Base-by-base conservation (phyloP, 2,797 vertebrate genomes). In the Silurus aristotelis region DNA sequence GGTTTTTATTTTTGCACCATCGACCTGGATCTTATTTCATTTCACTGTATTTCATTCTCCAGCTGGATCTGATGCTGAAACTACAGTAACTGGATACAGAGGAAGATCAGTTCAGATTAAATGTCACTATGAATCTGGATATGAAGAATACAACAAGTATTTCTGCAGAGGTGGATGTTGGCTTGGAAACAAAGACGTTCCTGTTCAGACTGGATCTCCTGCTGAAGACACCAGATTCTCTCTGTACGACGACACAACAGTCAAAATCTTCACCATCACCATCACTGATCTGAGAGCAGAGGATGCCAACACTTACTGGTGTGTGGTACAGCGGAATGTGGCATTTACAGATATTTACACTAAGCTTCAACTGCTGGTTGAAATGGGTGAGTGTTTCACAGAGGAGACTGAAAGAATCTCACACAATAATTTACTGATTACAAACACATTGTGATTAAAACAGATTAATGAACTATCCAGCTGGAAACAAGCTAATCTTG, bases 241-340 rank as follows among this genome's bases (percentile, higher is more conserved):
- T 0, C 83, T 93, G 68, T 71, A 78, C 7, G 89, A 91, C 0
- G 2, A 90, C 0, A 31, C 2, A n/a, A 22, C 75, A n/a, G 82
- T 56, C 63, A 77, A 13, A 66, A 13, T 13, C 13, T 92, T 93
- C 88, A 84, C 0, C 0, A 82, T 93, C 22, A 87, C 0, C 4
- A 89, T 91, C 85, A 71, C 22, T 25, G 61, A 86, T 55, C 61
- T 93, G 64, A 66, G 43, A 84, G 38, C 9, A 85, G 25, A 31
- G 0, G 92, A 93, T 83, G 70, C 84, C 79, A 92, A 90, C 83
- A 89, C 43, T n/a, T 93, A 92, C 89, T 88, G 87, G 87, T 88
- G 87, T 86, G 79, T 1, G 63, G 31, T 81, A 56, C 1, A 81
- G 43, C 7, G 17, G 15, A 2, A 0, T n/a, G n/a, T n/a, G n/a